Base-by-base conservation (phyloP, 1,140 invertebrate genomes). In the Sarcophaga bullata region DNA sequence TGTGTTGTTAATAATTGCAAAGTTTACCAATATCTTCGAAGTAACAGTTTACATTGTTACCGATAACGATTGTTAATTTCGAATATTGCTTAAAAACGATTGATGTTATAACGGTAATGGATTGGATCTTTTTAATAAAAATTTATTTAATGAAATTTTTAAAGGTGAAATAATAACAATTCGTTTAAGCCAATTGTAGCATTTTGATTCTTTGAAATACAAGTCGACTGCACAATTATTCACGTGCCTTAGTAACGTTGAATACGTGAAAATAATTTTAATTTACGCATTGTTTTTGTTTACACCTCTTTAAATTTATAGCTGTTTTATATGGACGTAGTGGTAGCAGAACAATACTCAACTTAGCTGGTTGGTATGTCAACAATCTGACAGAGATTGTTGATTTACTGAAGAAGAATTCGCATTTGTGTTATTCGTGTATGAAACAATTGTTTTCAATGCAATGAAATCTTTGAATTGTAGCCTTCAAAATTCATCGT, bases 371-470 rank as follows among this genome's bases (percentile, higher is more conserved):
- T 58, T 58, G 11, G 54, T 62, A 37, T 37, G 58, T 62, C 58
- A 62, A 68, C n/a, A 19, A 19, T 19, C 62, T 68, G 17, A 68
- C 62, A n/a, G n/a, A 25, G 17, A 50, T n/a, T 78, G 48, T 37
- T 78, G 75, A 78, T 78, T 52, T 78, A 78, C 17, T 52, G n/a
- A 78, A 25, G 75, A 78, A 78, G 19, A 78, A 78, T 78, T 50
- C 8, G 10, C 19, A n/a, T 19, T 52, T 50, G 50, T 68, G 7
- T 68, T 25, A 19, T 10, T 19, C 25, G 48, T 78, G 48, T 8
- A 78, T 17, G 50, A 50, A 17, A 49, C 5, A 50, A 78, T 46
- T 25, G 62, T 7, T n/a, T 62, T 62, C 15, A 4, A 37, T 37
- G 25, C 47, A 76, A 17, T 76, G 49, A 17, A 48, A n/a, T 47